A percentile compares a stretch with the other conserved stretches of the same genome.
phyloP scores from a whole-genome alignment of 2,888 invertebrate species.

The Lamellibrachia columna region DNA sequence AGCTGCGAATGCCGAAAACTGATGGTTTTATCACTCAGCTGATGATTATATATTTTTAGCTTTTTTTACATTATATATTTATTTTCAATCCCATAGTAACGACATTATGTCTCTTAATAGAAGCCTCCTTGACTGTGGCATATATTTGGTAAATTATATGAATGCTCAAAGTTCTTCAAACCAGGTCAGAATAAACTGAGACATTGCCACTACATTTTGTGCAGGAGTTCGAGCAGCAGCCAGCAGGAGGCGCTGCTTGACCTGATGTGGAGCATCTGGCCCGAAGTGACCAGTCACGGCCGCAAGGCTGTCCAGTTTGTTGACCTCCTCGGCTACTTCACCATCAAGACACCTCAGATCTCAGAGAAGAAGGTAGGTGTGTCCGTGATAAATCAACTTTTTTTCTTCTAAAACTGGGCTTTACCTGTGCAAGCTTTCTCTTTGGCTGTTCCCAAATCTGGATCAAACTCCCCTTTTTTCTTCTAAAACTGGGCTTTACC shows the following conservation, averaged over 20 bases:
- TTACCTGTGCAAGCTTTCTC: too few relatives aligned
- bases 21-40: neutral
- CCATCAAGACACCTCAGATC: slow-evolving; percentile 75
- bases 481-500: too few relatives aligned
- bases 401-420: too few relatives aligned
- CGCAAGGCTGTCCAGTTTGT: slow-evolving; percentile 96
- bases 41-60: neutral
- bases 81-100: too few relatives aligned
- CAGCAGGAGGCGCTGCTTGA: slow-evolving; percentile 85
- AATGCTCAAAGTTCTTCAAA: neutral
- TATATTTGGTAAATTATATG: neutral
- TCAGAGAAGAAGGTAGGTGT: slow-evolving; percentile 49
- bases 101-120: too few relatives aligned
- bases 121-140: neutral
- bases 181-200: neutral
- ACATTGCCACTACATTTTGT: neutral
- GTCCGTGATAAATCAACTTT: neutral
- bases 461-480: too few relatives aligned
- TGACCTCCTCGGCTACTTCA: slow-evolving; percentile 93
- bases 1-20: neutral
- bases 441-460: too few relatives aligned
- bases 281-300: slow-evolving; percentile 87
- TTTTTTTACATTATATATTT: neutral
- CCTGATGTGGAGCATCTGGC: slow-evolving; percentile 91
- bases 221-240: slow-evolving; percentile 67